Evolutionary conservation across 2,113 vertebrate genomes (phyloP), one percentile per base, ranked within the genome.

Genomic region (Cettia cetti): DNA sequence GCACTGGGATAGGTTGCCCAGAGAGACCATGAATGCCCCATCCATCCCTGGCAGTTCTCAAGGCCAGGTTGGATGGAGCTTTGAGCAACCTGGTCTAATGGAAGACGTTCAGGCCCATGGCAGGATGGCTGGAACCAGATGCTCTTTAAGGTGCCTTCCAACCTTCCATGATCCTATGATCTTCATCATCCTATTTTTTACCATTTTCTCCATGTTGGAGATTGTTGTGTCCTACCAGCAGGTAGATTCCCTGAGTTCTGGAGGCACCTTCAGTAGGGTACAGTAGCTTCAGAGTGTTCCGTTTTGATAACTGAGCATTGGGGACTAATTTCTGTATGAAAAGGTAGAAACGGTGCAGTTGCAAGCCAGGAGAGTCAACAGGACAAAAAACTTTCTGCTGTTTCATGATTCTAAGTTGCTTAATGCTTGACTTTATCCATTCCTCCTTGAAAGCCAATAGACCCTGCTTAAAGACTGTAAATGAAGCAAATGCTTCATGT

Each of bases 171-270:
- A 40, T 35, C n/a, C n/a, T 47, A 3, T 61, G 70, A 31, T 54
- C 37, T 33, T 61, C 53, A 47, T 49, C 13, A 35, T 76, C 6
- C 70, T 15, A 24, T 54, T 94, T 94, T 98, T 37, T 63, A 31
- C 33, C 17, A 5, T 65, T 65, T 63, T 35, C 65, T 78, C 57
- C 8, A 0, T 37, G 52, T 71, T 95, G 19, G 47, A 90, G 7
- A 89, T 76, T 23, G 89, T 84, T 59, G 10, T 53, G n/a, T 49
- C 35, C 35, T 92, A 94, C 33, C 94, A 78, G 98, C 89, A 71
- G 97, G 95, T 95, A 89, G 61, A 98, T 63, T 71, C 97, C 97
- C 82, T 98, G 96, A 2, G 97, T 98, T 78, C 98, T 97, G 44
- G 97, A 97, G 27, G 97, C 95, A 12, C 97, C 96, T 77, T 98